phyloP scores from a whole-genome alignment of 2,797 vertebrate genomes.

The Gallirallus australis region DNA sequence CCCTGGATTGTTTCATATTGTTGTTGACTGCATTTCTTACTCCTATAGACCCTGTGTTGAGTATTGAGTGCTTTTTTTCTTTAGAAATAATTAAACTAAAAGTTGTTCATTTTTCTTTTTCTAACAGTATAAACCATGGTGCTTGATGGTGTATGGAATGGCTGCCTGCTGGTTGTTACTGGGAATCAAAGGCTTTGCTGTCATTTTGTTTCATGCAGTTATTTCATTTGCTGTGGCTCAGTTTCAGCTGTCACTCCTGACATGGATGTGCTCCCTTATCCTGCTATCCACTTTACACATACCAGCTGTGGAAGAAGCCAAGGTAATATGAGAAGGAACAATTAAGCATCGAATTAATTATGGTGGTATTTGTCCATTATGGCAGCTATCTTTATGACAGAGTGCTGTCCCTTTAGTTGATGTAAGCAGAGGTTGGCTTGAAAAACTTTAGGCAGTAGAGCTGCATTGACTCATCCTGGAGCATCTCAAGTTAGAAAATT shows the following conservation, averaged over 20 bases:
- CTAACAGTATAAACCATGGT: slow-evolving; percentile 81
- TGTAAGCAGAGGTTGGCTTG: neutral
- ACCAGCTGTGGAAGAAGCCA: slow-evolving; percentile 85
- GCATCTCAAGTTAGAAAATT: neutral
- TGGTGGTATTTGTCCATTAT: neutral
- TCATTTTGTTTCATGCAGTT: slow-evolving; percentile 85
- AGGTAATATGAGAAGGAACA: slow-evolving; percentile 79
- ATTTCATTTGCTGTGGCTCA: slow-evolving; percentile 89
- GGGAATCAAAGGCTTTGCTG: slow-evolving; percentile 84
- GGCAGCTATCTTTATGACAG: neutral
- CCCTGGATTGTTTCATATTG: neutral
- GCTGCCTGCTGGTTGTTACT: slow-evolving; percentile 85
- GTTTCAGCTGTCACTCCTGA: slow-evolving; percentile 82
- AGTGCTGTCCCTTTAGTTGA: neutral
- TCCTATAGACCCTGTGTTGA: neutral
- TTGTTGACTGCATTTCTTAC: neutral
- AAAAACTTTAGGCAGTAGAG: neutral
- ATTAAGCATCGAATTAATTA: neutral
- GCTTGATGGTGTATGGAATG: slow-evolving; percentile 87
- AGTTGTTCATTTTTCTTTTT: neutral
- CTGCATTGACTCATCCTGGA: neutral
- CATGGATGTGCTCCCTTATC: slow-evolving; percentile 88
- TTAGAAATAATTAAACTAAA: neutral
- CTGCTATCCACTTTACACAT: slow-evolving; percentile 88
- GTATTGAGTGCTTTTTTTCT: neutral